Evolutionary conservation across 2,113 vertebrate species (phyloP).

Genomic region (Mirza zaza): DNA sequence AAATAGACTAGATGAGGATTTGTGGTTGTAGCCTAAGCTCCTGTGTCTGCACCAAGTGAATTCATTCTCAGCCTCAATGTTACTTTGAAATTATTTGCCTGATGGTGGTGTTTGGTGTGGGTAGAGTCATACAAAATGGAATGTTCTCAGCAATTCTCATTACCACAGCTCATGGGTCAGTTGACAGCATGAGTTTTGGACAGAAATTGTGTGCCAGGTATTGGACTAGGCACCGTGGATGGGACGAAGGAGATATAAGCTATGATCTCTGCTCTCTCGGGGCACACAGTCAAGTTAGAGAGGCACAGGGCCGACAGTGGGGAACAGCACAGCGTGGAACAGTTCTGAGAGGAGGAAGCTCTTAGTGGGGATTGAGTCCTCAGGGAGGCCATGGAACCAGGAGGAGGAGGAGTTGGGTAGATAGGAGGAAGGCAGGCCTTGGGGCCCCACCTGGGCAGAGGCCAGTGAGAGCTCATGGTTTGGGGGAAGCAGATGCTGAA

Average conservation of each 20-base stretch:
- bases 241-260: background rate
- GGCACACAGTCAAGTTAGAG: background rate
- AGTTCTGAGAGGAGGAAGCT: background rate
- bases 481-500: background rate
- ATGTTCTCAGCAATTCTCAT: background rate
- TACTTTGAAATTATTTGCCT: background rate
- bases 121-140: background rate
- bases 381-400: background rate
- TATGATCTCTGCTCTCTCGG: background rate
- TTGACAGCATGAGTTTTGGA: rapidly evolving
- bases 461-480: background rate
- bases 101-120: background rate
- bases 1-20: background rate
- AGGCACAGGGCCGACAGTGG: background rate
- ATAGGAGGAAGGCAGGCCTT: background rate
- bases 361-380: background rate
- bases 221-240: background rate
- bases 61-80: background rate
- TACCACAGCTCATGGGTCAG: background rate
- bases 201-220: background rate
- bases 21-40: background rate
- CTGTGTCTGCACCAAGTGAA: rapidly evolving
- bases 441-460: background rate
- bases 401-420: background rate
- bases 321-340: background rate